phyloP scores from a whole-genome alignment of 2,888 invertebrate species.

The Ypsolopha sequella region DNA sequence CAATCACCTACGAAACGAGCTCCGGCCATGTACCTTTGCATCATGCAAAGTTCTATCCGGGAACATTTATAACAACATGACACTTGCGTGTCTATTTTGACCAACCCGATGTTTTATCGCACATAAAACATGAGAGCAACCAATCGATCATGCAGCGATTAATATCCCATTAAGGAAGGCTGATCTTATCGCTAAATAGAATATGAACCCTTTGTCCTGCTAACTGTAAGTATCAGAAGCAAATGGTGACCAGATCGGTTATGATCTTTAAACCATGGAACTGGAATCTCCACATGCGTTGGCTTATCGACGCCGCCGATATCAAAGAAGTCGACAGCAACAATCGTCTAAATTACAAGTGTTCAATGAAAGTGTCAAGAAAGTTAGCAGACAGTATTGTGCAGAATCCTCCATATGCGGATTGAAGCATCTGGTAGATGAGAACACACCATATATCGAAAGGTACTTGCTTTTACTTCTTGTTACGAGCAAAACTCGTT shows the following conservation, averaged over 20 bases:
- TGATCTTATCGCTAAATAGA: constrained; percentile 53
- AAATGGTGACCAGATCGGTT: neutral
- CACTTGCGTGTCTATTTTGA: too few relatives aligned
- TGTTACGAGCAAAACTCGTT: too few relatives aligned
- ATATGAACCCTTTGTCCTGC: constrained; percentile 28
- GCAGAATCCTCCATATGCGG: constrained; percentile 59
- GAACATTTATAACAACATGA: too few relatives aligned
- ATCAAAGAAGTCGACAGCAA: constrained; percentile 10
- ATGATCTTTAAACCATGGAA: constrained; percentile 9
- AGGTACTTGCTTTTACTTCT: constrained; percentile 26
- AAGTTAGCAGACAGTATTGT: constrained; percentile 50
- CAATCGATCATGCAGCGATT: constrained; percentile 57
- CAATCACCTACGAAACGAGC: too few relatives aligned
- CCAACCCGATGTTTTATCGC: too few relatives aligned
- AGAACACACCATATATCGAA: constrained; percentile 42
- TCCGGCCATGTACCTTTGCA: too few relatives aligned
- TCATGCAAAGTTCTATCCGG: too few relatives aligned
- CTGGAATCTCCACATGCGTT: constrained; percentile 14
- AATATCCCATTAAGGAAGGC: constrained; percentile 30
- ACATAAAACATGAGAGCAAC: constrained; percentile 22
- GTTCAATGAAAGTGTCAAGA: constrained; percentile 34
- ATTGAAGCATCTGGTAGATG: constrained; percentile 52
- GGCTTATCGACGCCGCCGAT: constrained; percentile 16
- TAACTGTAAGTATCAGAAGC: neutral
- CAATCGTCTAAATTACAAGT: constrained; percentile 17